phyloP scores from a whole-genome alignment of 2,888 invertebrate species.

The Spodoptera littoralis region DNA sequence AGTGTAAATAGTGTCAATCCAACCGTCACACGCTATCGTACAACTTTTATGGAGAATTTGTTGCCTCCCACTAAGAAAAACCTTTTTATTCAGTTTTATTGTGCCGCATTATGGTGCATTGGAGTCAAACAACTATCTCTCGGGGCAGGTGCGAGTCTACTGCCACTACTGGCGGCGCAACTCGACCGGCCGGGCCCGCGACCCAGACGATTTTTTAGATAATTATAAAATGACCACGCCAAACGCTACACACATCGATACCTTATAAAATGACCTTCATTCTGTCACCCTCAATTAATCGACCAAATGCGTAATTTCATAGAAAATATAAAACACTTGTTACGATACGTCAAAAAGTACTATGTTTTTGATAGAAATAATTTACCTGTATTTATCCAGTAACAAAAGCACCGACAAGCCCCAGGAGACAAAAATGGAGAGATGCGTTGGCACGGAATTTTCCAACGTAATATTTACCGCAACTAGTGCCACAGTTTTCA shows the following conservation, averaged over 20 bases:
- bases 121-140: slow-evolving; percentile 63
- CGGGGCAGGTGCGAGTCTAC: slow-evolving; percentile 67
- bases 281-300: slow-evolving; percentile 61
- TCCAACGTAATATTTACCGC: slow-evolving; percentile 76
- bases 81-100: slow-evolving; percentile 27
- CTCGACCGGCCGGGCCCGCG: slow-evolving; percentile 74
- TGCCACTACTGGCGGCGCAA: slow-evolving; percentile 56
- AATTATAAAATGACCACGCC: slow-evolving; percentile 83
- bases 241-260: slow-evolving; percentile 69
- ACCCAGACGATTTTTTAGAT: slow-evolving; percentile 73
- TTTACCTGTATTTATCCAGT: slow-evolving; percentile 88
- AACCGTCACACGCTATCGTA: slow-evolving; percentile 50
- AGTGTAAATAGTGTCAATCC: slow-evolving; percentile 46
- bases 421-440: slow-evolving; percentile 83
- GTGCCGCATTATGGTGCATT: slow-evolving; percentile 52
- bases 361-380: slow-evolving; percentile 83
- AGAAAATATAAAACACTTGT: slow-evolving; percentile 85
- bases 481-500: slow-evolving; percentile 79
- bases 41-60: slow-evolving; percentile 38
- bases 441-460: slow-evolving; percentile 83
- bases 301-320: slow-evolving; percentile 75
- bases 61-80: slow-evolving; percentile 53
- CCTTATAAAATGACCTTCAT: slow-evolving; percentile 79
- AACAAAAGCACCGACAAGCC: slow-evolving; percentile 86
- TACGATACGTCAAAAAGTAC: slow-evolving; percentile 86